A percentile compares a stretch with the other conserved stretches of the same genome.
Evolutionary conservation across 1,140 invertebrate species (phyloP).

Genomic region (Belonocnema kinseyi): DNA sequence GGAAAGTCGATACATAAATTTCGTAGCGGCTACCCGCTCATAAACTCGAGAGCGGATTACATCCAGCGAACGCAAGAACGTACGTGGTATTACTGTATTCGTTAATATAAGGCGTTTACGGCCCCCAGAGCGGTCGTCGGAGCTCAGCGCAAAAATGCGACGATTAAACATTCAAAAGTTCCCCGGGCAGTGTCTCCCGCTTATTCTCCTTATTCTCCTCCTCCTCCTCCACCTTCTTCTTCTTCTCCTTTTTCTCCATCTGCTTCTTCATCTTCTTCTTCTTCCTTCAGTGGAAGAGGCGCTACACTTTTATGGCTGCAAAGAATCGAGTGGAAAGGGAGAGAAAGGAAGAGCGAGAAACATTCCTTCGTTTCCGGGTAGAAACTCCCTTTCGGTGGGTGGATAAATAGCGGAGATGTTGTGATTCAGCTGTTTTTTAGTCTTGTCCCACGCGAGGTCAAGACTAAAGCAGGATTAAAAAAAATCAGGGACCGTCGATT

Average conservation of each 20-base stretch:
- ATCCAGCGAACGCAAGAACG: constrained; percentile 13
- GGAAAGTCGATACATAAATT: constrained; percentile 27
- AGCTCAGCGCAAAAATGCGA: constrained; percentile 13
- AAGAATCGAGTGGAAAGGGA: background rate
- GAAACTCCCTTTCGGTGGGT: no score
- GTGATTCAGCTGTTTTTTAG: no score
- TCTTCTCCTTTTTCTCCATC: no score
- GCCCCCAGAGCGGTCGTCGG: constrained; percentile 7
- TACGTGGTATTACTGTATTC: background rate
- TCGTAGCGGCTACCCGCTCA: constrained; percentile 27
- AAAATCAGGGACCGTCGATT: no score
- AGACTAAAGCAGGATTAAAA: no score
- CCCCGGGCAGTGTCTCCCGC: background rate
- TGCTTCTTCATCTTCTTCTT: no score
- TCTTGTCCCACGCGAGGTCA: no score
- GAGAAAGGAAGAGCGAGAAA: constrained; percentile 30
- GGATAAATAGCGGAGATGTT: no score
- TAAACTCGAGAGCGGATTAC: constrained; percentile 30
- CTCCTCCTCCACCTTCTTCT: no score
- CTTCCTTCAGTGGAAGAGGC: constrained; percentile 12
- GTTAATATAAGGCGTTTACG: constrained; percentile 20
- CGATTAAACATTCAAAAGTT: constrained; percentile 20
- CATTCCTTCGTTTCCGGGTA: background rate
- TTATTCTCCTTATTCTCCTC: no score
- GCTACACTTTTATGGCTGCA: background rate